Evolutionary conservation across 2,113 vertebrate species (phyloP).

Genomic region (Progne subis): DNA sequence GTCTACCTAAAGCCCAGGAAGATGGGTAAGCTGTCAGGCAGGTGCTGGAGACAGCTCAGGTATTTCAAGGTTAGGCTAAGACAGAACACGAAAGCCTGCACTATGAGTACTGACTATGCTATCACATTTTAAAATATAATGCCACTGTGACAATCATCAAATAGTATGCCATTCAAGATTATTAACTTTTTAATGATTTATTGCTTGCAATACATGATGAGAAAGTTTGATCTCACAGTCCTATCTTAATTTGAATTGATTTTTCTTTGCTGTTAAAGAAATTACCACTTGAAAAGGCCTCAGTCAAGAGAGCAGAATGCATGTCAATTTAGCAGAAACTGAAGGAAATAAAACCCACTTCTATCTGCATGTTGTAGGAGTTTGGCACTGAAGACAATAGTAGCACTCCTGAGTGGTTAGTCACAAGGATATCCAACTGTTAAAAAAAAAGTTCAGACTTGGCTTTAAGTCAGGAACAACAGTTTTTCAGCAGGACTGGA

Average conservation of each 20-base stretch:
- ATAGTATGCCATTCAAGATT: neutral
- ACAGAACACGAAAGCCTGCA: neutral
- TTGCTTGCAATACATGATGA: neutral
- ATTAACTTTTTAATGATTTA: neutral
- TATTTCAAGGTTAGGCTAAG: neutral
- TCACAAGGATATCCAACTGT: constrained; percentile 42
- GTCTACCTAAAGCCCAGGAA: neutral
- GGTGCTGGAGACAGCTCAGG: neutral
- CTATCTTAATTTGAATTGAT: neutral
- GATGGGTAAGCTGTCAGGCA: neutral
- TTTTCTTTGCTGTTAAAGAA: constrained; percentile 18
- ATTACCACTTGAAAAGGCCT: neutral
- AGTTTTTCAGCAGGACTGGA: constrained; percentile 23
- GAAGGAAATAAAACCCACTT: neutral
- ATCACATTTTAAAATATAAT: neutral
- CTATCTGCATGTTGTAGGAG: constrained; percentile 25
- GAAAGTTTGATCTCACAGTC: neutral
- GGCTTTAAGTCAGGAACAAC: constrained; percentile 29
- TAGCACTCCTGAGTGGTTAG: constrained; percentile 26
- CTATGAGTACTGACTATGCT: neutral
- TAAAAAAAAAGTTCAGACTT: neutral
- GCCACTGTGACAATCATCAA: neutral
- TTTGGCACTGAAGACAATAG: constrained; percentile 25
- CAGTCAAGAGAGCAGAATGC: neutral
- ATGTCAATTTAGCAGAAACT: constrained; percentile 9